Evolutionary conservation across 2,797 vertebrate genomes (phyloP).

Genomic region (Rachycentron canadum): DNA sequence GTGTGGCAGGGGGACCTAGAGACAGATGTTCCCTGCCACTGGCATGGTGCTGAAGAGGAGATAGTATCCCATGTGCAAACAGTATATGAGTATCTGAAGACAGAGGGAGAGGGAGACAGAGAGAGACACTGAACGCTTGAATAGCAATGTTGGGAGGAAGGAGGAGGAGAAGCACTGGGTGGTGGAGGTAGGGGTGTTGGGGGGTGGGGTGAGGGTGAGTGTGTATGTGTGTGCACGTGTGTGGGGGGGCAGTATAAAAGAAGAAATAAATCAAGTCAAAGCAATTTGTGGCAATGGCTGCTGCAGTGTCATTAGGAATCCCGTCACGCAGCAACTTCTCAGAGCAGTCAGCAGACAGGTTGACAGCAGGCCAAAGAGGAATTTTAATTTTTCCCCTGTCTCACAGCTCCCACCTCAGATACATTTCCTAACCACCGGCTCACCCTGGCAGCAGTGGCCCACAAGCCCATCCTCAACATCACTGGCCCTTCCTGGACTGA

Average conservation of each 20-base stretch:
- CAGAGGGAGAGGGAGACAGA: slow-evolving; percentile 36
- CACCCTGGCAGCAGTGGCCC: slow-evolving; percentile 36
- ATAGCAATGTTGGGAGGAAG: slow-evolving; percentile 55
- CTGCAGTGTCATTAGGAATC: slow-evolving; percentile 86
- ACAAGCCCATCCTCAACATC: slow-evolving; percentile 39
- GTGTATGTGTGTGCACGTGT: too few relatives aligned
- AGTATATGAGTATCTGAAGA: slow-evolving; percentile 45
- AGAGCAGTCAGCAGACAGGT: slow-evolving; percentile 79
- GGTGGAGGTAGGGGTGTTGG: slow-evolving; percentile 32
- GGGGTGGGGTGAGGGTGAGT: too few relatives aligned
- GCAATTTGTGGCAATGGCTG: slow-evolving; percentile 81
- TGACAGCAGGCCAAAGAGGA: slow-evolving; percentile 84
- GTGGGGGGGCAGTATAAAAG: slow-evolving; percentile 69
- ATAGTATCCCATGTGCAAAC: slow-evolving; percentile 44
- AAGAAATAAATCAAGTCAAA: slow-evolving; percentile 87
- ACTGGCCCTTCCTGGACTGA: slow-evolving; percentile 10
- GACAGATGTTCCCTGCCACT: slow-evolving; percentile 94
- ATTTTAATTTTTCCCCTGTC: slow-evolving; percentile 78
- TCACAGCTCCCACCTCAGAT: slow-evolving; percentile 64
- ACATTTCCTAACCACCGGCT: slow-evolving; percentile 46
- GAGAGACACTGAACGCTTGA: slow-evolving; percentile 64
- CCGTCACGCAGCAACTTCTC: slow-evolving; percentile 80
- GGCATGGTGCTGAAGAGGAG: slow-evolving; percentile 79
- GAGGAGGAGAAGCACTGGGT: slow-evolving; percentile 44
- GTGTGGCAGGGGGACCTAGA: slow-evolving; percentile 84